Conservation (phyloP, 2,888 invertebrate genomes). For the Pantelozetes paolii region DNA sequence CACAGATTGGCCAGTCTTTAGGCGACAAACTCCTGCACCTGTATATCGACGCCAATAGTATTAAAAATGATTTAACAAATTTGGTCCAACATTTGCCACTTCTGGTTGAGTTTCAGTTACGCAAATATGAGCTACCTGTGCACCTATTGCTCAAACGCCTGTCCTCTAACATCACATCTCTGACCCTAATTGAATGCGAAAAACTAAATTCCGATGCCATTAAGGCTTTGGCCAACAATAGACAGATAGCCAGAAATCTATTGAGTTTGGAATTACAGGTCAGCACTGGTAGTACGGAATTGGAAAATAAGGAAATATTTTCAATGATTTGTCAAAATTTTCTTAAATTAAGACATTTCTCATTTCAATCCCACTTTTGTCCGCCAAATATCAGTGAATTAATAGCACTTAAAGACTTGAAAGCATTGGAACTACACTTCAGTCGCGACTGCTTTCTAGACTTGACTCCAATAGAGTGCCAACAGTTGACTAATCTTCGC, state of each 20-base stretch:
- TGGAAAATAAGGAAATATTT: constrained; percentile 15
- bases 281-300: background rate
- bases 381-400: background rate
- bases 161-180: constrained; percentile 8
- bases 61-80: constrained; percentile 19
- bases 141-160: background rate
- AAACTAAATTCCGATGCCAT: background rate
- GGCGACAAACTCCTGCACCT: constrained; percentile 3
- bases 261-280: background rate
- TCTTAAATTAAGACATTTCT: background rate
- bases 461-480: background rate
- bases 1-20: constrained; percentile 20
- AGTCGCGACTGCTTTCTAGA: constrained; percentile 12
- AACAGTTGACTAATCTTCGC: background rate
- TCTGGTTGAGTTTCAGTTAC: background rate
- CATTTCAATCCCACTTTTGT: background rate
- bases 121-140: constrained; percentile 5
- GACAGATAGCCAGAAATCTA: background rate
- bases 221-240: background rate
- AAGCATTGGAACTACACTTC: background rate
- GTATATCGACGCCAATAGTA: background rate
- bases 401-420: background rate
- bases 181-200: constrained; percentile 6
- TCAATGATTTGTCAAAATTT: background rate
- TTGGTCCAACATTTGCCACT: constrained; percentile 20